Evolutionary conservation across 2,113 vertebrate genomes (phyloP).

Genomic region (Halichoeres trimaculatus): DNA sequence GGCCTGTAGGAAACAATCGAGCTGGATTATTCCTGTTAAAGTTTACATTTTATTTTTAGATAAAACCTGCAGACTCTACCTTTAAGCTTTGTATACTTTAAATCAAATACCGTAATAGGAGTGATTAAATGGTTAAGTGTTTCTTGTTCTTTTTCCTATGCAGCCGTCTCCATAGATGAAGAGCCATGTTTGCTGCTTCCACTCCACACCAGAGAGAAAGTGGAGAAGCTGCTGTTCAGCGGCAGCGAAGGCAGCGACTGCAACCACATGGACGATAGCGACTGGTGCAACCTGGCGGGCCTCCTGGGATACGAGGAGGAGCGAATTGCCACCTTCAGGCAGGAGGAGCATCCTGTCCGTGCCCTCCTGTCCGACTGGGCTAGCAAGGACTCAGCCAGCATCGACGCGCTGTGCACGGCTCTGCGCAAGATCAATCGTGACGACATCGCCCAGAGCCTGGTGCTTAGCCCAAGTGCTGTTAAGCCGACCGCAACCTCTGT

Average conservation of each 20-base stretch:
- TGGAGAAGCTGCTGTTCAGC: slow-evolving; percentile 90
- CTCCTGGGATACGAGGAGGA: slow-evolving; percentile 94
- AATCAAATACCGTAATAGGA: too few relatives aligned
- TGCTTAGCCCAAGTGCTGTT: slow-evolving; percentile 70
- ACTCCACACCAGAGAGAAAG: slow-evolving; percentile 89
- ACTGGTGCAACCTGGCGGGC: slow-evolving; percentile 91
- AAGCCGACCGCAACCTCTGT: slow-evolving; percentile 93
- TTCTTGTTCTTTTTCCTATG: slow-evolving; percentile 16
- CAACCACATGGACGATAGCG: slow-evolving; percentile 85
- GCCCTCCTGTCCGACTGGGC: slow-evolving; percentile 93
- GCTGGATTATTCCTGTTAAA: too few relatives aligned
- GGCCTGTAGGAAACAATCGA: too few relatives aligned
- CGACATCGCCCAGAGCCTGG: slow-evolving; percentile 92
- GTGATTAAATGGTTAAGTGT: not conserved
- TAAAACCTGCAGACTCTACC: too few relatives aligned
- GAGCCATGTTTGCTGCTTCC: slow-evolving; percentile 86
- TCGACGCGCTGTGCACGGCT: slow-evolving; percentile 88
- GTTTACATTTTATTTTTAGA: too few relatives aligned
- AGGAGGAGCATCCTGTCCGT: slow-evolving; percentile 86
- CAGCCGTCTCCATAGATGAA: slow-evolving; percentile 88
- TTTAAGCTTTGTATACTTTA: not conserved
- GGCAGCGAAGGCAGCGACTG: slow-evolving; percentile 65
- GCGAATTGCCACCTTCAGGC: slow-evolving; percentile 89
- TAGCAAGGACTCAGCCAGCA: slow-evolving; percentile 89
- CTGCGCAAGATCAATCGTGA: slow-evolving; percentile 91